These are phyloP conservation scores for Falco novaeseelandiae DNA, from an alignment of 2,797 vertebrate genomes.

Conservation along the genomic window DNA sequence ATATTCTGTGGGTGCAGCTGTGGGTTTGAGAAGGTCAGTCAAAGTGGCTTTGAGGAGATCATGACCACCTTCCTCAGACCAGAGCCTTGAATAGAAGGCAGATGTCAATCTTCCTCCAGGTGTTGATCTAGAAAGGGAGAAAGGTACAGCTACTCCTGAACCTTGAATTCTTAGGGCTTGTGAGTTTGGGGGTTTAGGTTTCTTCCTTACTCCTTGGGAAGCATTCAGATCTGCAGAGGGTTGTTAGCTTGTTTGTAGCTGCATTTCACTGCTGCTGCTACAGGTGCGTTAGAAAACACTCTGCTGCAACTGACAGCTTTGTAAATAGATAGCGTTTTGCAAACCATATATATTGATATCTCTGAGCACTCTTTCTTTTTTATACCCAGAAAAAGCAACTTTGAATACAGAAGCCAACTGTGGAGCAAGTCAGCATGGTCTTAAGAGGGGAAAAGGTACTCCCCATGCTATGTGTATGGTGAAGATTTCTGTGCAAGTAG, in stretches of 20 bases:
- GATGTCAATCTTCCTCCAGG: not conserved
- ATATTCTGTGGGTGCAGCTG: not conserved
- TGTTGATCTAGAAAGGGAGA: not conserved
- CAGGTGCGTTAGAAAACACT: not conserved
- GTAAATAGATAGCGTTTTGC: not conserved
- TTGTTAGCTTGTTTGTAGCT: not conserved
- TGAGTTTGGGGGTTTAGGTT: accelerated
- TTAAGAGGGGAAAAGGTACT: not conserved
- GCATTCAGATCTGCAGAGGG: not conserved
- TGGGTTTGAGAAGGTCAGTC: not conserved
- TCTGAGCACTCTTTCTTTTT: not conserved
- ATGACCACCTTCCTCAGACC: not conserved
- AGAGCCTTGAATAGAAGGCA: not conserved
- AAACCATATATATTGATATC: not conserved
- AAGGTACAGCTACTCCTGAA: not conserved
- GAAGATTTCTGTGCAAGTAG: not conserved
- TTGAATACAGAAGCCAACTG: not conserved
- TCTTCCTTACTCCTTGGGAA: not conserved
- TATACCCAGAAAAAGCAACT: not conserved
- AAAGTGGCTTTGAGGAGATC: not conserved
- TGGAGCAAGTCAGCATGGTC: not conserved
- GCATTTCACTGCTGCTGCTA: not conserved
- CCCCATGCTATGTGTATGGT: not conserved
- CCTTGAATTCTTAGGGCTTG: not conserved
- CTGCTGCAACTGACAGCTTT: not conserved